Conservation (phyloP, 1,140 invertebrate genomes). For the Papilio helenus region DNA sequence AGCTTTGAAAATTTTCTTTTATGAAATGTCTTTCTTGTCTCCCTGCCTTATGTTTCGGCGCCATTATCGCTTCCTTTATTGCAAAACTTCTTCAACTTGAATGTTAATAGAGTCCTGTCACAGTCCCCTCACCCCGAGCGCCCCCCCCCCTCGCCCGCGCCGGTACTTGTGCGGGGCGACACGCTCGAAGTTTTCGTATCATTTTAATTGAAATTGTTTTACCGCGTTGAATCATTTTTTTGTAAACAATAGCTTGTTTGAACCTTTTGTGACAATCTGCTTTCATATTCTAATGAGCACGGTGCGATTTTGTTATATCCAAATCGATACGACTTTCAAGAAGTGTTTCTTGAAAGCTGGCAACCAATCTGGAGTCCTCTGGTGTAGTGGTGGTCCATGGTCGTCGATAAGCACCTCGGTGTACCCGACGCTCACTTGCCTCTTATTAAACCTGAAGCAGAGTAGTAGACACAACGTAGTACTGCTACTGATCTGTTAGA, state of each 20-base stretch:
- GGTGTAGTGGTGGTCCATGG: too few species aligned
- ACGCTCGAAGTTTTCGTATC: not conserved
- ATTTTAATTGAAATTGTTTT: constrained; percentile 14
- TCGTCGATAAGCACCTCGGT: too few species aligned
- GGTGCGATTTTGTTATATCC: too few species aligned
- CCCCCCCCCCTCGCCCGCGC: not conserved
- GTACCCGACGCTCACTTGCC: too few species aligned
- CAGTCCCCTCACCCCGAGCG: not conserved
- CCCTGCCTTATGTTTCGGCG: not conserved
- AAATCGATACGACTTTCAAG: too few species aligned
- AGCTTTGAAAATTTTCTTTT: not conserved
- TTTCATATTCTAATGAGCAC: too few species aligned
- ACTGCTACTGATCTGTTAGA: too few species aligned
- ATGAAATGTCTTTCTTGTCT: not conserved
- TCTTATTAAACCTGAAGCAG: too few species aligned
- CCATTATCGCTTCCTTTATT: constrained; percentile 20
- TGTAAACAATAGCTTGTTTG: not conserved
- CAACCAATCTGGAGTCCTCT: too few species aligned
- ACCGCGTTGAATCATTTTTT: not conserved
- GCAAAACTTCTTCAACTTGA: constrained; percentile 13
- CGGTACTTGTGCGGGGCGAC: not conserved
- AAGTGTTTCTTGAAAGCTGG: too few species aligned
- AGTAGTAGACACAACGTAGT: too few species aligned
- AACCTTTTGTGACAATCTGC: too few species aligned
- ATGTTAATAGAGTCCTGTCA: not conserved